Evolutionary conservation across 2,888 invertebrate genomes (phyloP).

Genomic region (Lampropteryx suffumata): DNA sequence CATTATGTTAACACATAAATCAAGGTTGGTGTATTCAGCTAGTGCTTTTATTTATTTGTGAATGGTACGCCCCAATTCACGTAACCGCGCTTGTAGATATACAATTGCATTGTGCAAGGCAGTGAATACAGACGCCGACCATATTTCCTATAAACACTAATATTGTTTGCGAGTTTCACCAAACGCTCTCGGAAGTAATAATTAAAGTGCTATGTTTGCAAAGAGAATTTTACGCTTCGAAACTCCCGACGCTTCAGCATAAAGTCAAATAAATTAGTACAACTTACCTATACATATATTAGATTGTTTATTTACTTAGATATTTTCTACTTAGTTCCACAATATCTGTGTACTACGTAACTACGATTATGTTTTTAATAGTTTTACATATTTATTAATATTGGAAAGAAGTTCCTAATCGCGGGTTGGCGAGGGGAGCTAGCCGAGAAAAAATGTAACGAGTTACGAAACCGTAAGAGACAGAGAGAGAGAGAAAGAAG

Average conservation of each 20-base stretch:
- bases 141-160: conserved; percentile 12
- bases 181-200: conserved; percentile 18
- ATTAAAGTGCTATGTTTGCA: conserved; percentile 33
- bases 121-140: conserved; percentile 9
- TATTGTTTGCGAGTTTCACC: conserved; percentile 10
- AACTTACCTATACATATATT: no score
- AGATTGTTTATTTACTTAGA: no score
- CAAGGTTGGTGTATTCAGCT: conserved; percentile 2
- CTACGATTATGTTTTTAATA: no score
- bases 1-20: conserved; percentile 5
- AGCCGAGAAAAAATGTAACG: no score
- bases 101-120: conserved; percentile 12
- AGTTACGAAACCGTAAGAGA: no score
- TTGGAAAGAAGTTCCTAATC: no score
- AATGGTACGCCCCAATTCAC: conserved; percentile 7
- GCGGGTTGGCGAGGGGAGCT: no score
- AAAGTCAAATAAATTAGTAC: no score
- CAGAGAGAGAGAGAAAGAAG: no score
- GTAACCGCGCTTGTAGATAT: conserved; percentile 1
- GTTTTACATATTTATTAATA: no score
- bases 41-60: conserved; percentile 11
- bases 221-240: conserved; percentile 37
- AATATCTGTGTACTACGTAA: no score
- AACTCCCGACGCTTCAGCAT: conserved; percentile 39
- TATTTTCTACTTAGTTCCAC: no score